Evolutionary conservation across 1,140 invertebrate species (phyloP).

Genomic region (Drosophila kohkoa): DNA sequence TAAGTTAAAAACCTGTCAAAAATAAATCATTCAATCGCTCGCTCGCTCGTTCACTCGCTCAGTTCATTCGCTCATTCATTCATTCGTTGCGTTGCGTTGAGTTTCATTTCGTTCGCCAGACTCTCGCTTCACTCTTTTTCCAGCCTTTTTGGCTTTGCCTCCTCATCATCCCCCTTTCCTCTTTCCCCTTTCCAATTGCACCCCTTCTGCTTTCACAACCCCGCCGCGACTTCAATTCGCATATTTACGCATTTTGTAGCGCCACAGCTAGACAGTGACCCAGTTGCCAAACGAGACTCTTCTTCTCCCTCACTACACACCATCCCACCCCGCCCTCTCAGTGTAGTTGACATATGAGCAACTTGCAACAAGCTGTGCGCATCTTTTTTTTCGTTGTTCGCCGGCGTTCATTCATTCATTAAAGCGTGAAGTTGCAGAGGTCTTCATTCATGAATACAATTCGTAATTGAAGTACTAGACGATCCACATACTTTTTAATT

Average conservation of each 20-base stretch:
- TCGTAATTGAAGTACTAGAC: constrained; percentile 72
- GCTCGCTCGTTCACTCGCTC: constrained; percentile 66
- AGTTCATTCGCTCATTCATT: constrained; percentile 37
- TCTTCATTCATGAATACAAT: constrained; percentile 62
- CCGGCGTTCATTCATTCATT: constrained; percentile 56
- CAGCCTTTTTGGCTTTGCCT: constrained; percentile 1
- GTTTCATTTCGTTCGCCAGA: neutral
- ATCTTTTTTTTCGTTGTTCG: neutral
- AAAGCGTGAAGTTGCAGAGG: constrained; percentile 36
- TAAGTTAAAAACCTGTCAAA: constrained; percentile 85
- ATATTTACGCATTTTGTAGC: constrained; percentile 46
- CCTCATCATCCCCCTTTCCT: constrained; percentile 5
- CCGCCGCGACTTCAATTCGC: neutral
- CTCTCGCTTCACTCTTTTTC: constrained; percentile 5
- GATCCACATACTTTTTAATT: constrained; percentile 70
- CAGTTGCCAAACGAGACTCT: constrained; percentile 45
- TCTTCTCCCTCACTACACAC: no score
- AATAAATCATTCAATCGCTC: constrained; percentile 84
- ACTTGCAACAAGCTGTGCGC: neutral
- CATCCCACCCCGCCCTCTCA: neutral
- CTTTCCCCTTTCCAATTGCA: neutral
- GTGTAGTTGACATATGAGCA: constrained; percentile 1
- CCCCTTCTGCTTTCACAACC: neutral
- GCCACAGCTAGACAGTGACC: constrained; percentile 55
- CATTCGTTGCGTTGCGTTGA: neutral